Evolutionary conservation across 2,888 invertebrate species (phyloP), one percentile per base, ranked within the genome.

Genomic region (Vanessa cardui): DNA sequence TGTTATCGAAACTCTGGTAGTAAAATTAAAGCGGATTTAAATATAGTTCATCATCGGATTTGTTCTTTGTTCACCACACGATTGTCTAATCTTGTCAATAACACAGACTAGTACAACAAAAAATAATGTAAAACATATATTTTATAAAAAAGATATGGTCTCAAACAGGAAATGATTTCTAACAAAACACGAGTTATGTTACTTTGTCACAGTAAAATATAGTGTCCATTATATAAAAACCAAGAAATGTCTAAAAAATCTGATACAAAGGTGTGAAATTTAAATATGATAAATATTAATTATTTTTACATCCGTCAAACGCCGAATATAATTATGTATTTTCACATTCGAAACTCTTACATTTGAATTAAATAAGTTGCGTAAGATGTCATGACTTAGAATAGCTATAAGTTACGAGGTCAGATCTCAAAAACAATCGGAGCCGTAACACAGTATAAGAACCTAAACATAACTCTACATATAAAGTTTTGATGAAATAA

Each of bases 271-370:
- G 1, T 47, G 47, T 7, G 47, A n/a, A 47, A 47, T 47, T 54
- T 16, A n/a, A 31, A 31, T 54, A 52, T 54, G 6, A 54, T 52
- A 26, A 33, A 56, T 56, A 16, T 18, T 31, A 31, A 54, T 26
- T 2, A 6, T 21, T 50, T 26, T 52, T 31, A 56, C 56, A 33
- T 56, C 56, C 56, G 56, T 7, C 33, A 33, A 18, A 1, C 33
- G 56, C 12, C 26, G n/a, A 33, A 9, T 56, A 56, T 39, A 39
- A 56, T 39, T 33, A 56, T 33, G 9, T 56, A 56, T 56, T 56
- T 56, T 56, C 18, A 33, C 56, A 56, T 56, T 33, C 8, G 33
- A 33, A 56, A 18, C 33, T 18, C 54, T 31, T 54, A 54, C 54
- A 54, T 54, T 31, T 7, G 7, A 54, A 54, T 2, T 2, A n/a